Percentiles rank a stretch among this genome's conserved stretches.
phyloP scores from a whole-genome alignment of 2,113 vertebrate genomes.

The Noturus placidus region DNA sequence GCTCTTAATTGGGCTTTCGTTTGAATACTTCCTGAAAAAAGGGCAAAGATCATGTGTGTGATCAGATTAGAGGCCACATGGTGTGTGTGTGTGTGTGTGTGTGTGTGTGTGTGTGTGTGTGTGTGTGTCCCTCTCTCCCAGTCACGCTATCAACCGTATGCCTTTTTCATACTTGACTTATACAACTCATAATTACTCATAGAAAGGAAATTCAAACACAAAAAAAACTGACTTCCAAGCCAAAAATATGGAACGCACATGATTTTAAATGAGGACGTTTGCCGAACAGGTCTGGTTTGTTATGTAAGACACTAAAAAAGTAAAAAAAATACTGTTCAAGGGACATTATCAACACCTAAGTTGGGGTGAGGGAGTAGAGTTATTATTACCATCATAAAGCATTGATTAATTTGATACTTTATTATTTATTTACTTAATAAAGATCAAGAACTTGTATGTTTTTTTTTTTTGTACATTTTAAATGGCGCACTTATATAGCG shows the following conservation, averaged over 20 bases:
- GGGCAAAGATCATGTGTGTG: slow-evolving; percentile 73
- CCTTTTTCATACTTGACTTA: slow-evolving; percentile 19
- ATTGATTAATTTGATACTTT: background rate
- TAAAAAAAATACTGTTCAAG: background rate
- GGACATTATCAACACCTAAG: background rate
- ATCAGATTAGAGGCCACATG: slow-evolving; percentile 73
- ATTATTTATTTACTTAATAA: background rate
- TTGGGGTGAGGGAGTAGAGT: background rate
- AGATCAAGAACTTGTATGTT: no score
- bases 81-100: slow-evolving; percentile 48
- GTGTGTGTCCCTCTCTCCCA: slow-evolving; percentile 45
- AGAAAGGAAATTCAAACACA: background rate
- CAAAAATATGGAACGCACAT: background rate
- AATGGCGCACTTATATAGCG: no score
- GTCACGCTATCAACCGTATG: slow-evolving; percentile 20
- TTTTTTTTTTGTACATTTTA: no score
- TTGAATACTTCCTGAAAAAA: slow-evolving; percentile 69
- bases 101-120: slow-evolving; percentile 59
- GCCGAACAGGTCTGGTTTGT: background rate
- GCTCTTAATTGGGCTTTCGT: slow-evolving; percentile 70
- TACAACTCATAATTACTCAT: background rate
- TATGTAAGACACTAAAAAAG: background rate
- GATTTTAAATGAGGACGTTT: background rate
- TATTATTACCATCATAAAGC: background rate
- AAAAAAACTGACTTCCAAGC: background rate